Conservation (phyloP, 2,113 vertebrate species). For the Corythornis vintsioides region DNA sequence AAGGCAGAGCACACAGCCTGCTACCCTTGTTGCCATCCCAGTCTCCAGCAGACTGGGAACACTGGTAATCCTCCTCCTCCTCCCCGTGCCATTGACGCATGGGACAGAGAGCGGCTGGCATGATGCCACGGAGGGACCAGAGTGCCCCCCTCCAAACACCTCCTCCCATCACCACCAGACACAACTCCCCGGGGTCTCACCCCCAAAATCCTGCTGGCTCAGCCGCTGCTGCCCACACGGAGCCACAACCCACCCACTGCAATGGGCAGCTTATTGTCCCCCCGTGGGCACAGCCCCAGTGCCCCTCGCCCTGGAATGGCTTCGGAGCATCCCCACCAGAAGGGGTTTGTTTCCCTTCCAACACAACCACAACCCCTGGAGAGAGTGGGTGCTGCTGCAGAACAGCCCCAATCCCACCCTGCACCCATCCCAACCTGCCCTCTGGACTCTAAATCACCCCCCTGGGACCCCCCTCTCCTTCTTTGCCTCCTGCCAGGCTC, state of each 20-base stretch:
- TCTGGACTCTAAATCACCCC: not conserved
- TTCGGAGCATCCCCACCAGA: not conserved
- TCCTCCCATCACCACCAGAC: too few relatives aligned
- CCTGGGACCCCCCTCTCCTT: not conserved
- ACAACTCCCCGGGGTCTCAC: too few relatives aligned
- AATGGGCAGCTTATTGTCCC: not conserved
- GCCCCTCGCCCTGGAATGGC: rapidly evolving
- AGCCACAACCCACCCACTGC: not conserved
- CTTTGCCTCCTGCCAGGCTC: too few relatives aligned
- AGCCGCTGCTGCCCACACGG: too few relatives aligned
- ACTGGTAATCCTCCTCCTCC: not conserved
- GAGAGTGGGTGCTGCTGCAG: not conserved
- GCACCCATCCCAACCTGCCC: not conserved
- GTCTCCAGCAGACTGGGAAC: not conserved
- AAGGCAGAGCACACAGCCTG: not conserved
- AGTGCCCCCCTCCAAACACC: too few relatives aligned
- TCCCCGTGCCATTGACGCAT: not conserved
- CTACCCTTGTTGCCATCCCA: not conserved
- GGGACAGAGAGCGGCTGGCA: too few relatives aligned
- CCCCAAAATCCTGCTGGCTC: too few relatives aligned
- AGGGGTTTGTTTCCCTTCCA: not conserved
- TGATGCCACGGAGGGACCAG: too few relatives aligned
- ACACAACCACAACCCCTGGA: not conserved
- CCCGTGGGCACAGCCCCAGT: too few relatives aligned
- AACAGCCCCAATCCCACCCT: not conserved